phyloP scores from a whole-genome alignment of 1,140 invertebrate genomes.

The Diachasma alloeum region DNA sequence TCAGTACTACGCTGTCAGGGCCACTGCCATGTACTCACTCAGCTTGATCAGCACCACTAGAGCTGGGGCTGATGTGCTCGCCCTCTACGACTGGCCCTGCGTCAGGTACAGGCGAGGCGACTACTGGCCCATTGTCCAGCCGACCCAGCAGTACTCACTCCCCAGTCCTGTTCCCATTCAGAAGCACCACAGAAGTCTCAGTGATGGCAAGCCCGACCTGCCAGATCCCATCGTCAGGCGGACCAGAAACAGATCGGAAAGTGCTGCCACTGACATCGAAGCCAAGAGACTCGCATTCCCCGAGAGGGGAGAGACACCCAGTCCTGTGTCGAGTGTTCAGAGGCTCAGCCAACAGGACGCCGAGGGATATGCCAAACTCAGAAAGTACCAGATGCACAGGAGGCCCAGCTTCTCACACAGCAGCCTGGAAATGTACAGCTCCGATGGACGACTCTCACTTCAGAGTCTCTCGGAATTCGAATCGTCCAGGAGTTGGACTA shows the following conservation, averaged over 20 bases:
- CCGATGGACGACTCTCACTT: slow-evolving; percentile 57
- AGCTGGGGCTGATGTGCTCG: slow-evolving; percentile 79
- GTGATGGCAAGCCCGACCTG: slow-evolving; percentile 60
- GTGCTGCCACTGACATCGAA: slow-evolving; percentile 59
- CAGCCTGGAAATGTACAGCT: slow-evolving; percentile 62
- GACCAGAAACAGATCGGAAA: slow-evolving; percentile 60
- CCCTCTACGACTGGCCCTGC: slow-evolving; percentile 80
- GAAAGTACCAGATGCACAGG: slow-evolving; percentile 75
- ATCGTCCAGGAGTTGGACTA: slow-evolving; percentile 56
- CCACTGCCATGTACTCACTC: slow-evolving; percentile 88
- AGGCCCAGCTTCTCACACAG: slow-evolving; percentile 65
- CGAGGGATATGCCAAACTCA: slow-evolving; percentile 82
- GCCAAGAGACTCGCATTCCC: slow-evolving; percentile 47
- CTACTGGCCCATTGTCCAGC: slow-evolving; percentile 79
- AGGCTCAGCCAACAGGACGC: slow-evolving; percentile 78
- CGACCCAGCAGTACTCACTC: slow-evolving; percentile 56
- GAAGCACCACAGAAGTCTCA: slow-evolving; percentile 59
- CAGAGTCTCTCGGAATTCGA: slow-evolving; percentile 61
- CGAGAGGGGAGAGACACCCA: slow-evolving; percentile 76
- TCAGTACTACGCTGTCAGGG: slow-evolving; percentile 85
- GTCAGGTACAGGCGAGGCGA: slow-evolving; percentile 83
- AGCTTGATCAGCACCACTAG: slow-evolving; percentile 84
- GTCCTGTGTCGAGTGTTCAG: slow-evolving; percentile 82
- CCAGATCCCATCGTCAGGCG: slow-evolving; percentile 50
- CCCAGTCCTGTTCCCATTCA: slow-evolving; percentile 58